Percentiles rank a stretch among this genome's conserved stretches.
phyloP scores from a whole-genome alignment of 2,113 vertebrate genomes.

The Poecilia latipinna region DNA sequence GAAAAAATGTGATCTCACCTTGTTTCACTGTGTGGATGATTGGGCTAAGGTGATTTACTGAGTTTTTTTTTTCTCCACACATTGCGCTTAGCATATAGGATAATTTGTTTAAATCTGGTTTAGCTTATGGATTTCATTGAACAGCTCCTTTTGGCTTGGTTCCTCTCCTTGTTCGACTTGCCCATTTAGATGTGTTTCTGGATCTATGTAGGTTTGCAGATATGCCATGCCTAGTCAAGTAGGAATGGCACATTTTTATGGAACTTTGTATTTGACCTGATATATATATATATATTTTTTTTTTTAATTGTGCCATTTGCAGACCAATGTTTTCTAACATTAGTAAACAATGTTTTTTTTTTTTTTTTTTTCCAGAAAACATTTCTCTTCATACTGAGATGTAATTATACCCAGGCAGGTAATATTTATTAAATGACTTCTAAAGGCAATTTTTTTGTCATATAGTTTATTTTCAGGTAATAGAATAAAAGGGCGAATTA shows the following conservation, averaged over 20 bases:
- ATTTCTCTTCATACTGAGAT: not conserved
- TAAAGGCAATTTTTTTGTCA: no score
- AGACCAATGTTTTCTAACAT: not conserved
- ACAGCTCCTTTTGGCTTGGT: not conserved
- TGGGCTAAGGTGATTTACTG: not conserved
- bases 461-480: not conserved
- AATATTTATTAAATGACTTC: no score
- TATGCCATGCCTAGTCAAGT: not conserved
- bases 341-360: no score
- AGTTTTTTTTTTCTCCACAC: not conserved
- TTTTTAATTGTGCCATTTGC: not conserved
- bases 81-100: no score
- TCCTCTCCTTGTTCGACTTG: not conserved
- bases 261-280: not conserved
- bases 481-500: not conserved
- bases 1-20: no score
- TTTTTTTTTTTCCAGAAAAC: not conserved
- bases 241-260: not conserved
- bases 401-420: not conserved
- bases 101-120: not conserved
- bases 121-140: not conserved
- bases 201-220: not conserved
- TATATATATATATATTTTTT: no score
- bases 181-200: not conserved
- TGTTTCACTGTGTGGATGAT: no score